phyloP scores from a whole-genome alignment of 2,797 vertebrate species.

The Etheostoma nigrum region DNA sequence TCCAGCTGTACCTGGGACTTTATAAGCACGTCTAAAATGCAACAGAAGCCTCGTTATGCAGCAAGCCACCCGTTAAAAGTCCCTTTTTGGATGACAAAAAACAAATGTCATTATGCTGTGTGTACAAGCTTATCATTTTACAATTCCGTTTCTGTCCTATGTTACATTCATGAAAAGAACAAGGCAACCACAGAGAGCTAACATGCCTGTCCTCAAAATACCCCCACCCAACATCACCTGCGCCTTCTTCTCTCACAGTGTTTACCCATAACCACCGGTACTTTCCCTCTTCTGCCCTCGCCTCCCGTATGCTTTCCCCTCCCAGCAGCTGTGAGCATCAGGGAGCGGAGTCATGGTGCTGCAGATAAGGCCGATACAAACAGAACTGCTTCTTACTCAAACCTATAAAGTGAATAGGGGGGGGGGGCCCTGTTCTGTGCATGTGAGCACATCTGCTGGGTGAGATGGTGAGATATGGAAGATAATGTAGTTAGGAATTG shows the following conservation, averaged over 20 bases:
- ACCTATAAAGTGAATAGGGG: slow-evolving; percentile 11
- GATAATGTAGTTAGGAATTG: slow-evolving; percentile 4
- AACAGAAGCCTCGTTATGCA: slow-evolving; percentile 36
- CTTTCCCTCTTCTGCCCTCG: slow-evolving; percentile 14
- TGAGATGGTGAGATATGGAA: slow-evolving; percentile 17
- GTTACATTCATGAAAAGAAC: slow-evolving; percentile 77
- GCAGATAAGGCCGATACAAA: slow-evolving; percentile 49
- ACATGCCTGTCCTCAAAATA: slow-evolving; percentile 29
- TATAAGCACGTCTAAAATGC: slow-evolving; percentile 27
- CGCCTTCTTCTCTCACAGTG: slow-evolving; percentile 4
- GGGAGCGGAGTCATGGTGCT: slow-evolving; percentile 35
- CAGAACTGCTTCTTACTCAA: slow-evolving; percentile 16
- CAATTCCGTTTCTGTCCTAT: slow-evolving; percentile 56
- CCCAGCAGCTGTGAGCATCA: slow-evolving; percentile 17
- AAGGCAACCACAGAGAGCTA: slow-evolving; percentile 66
- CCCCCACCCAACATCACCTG: slow-evolving; percentile 11
- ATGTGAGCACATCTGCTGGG: slow-evolving; percentile 25
- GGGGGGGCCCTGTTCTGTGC: neutral
- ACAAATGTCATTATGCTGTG: slow-evolving; percentile 40
- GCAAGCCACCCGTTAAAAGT: slow-evolving; percentile 36
- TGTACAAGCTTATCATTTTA: slow-evolving; percentile 51
- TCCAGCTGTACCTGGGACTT: slow-evolving; percentile 34
- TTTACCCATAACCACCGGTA: neutral
- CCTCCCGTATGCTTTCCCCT: neutral
- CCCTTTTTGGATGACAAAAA: slow-evolving; percentile 40